Evolutionary conservation across 2,797 vertebrate genomes (phyloP).

Genomic region (Amniataba percoides): DNA sequence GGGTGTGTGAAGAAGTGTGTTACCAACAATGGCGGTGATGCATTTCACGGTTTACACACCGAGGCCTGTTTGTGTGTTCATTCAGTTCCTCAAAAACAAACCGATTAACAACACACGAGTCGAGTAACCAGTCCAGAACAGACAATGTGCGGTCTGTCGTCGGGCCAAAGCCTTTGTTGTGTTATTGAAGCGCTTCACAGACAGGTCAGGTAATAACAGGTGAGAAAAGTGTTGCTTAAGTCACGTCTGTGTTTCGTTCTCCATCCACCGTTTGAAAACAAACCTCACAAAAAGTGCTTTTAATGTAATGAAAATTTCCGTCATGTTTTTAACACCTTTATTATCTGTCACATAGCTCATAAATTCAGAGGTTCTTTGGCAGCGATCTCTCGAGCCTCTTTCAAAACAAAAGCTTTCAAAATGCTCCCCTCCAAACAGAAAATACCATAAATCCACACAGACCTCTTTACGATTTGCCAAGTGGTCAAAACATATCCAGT

Average conservation of each 20-base stretch:
- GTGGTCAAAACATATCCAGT: background rate
- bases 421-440: background rate
- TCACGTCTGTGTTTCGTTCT: background rate
- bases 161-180: conserved; percentile 5
- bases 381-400: background rate
- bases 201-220: background rate
- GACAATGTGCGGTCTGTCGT: background rate
- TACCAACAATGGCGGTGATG: conserved; percentile 4
- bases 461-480: background rate
- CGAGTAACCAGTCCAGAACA: conserved; percentile 3
- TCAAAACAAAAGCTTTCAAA: background rate
- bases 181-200: background rate
- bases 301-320: background rate
- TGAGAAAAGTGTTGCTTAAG: background rate
- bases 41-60: conserved; percentile 12
- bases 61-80: conserved; percentile 12
- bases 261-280: background rate
- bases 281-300: background rate
- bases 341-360: background rate
- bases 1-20: conserved; percentile 45
- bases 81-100: conserved; percentile 16
- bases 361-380: background rate
- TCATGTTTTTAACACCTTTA: background rate
- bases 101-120: conserved; percentile 6
- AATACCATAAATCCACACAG: background rate